Percentiles rank a stretch among this genome's conserved stretches.
These are phyloP conservation scores for Melitaea cinxia DNA, from an alignment of 1,140 invertebrate genomes.

Conservation along the genomic window DNA sequence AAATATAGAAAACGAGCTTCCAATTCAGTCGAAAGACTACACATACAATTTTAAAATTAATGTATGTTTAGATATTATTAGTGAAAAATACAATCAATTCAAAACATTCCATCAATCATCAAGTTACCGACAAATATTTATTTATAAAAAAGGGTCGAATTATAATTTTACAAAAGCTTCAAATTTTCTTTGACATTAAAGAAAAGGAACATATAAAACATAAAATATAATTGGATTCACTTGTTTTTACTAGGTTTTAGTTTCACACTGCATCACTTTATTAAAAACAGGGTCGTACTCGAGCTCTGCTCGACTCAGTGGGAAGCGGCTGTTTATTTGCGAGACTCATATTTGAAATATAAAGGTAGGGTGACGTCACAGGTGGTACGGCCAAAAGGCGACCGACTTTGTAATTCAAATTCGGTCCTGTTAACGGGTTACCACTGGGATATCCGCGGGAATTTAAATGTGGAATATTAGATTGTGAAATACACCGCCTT, in stretches of 20 bases:
- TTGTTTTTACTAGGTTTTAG: conserved; percentile 19
- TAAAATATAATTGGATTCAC: conserved; percentile 17
- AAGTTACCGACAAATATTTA: no score
- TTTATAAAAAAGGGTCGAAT: no score
- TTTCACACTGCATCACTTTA: conserved; percentile 16
- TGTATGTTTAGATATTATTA: no score
- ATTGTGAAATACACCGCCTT: conserved; percentile 42
- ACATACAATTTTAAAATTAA: no score
- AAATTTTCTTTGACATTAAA: conserved; percentile 1
- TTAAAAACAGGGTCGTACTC: conserved; percentile 25
- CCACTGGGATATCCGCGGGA: conserved; percentile 36
- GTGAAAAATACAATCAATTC: no score
- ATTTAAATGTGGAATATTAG: conserved; percentile 46
- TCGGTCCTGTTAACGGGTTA: conserved; percentile 35
- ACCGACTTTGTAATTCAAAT: conserved; percentile 50
- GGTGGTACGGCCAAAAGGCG: conserved; percentile 38
- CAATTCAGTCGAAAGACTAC: no score
- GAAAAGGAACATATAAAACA: conserved; percentile 6
- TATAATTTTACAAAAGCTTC: background rate
- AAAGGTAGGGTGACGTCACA: conserved; percentile 32
- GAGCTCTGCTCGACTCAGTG: background rate
- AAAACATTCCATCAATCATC: no score
- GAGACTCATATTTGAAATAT: conserved; percentile 23
- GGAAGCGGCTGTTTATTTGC: conserved; percentile 17
- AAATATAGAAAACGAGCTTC: no score